Evolutionary conservation across 2,797 vertebrate species (phyloP), one percentile per base, ranked within the genome.

Genomic region (Scomberomorus guttatus): DNA sequence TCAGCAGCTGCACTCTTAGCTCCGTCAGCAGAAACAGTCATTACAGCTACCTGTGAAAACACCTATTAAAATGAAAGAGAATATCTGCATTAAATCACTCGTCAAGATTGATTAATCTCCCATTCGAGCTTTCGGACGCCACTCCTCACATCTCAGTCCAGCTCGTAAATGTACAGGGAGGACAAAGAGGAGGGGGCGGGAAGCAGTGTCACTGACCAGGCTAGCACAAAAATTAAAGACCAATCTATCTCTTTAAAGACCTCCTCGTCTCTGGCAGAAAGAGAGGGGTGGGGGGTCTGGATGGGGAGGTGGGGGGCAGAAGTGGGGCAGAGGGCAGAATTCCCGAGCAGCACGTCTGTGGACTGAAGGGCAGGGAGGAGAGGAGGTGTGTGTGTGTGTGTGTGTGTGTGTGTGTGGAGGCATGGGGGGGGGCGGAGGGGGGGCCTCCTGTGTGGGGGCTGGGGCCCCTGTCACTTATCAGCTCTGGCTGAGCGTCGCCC

Each of bases 391-490:
- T 54, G 76, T 79, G 82, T 52, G 75, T 80, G 56, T 72, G 78
- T 55, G 61, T 32, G 82, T 52, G 75, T 80, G 56, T 72, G 78
- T 32, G 70, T 42, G 60, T 55, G 61, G 32, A 48, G 51, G 60
- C 11, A 72, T 50, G 75, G 6, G 24, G 32, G 71, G 64, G 34
- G 75, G 6, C 22, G 32, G 71, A 62, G 34, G 73, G 77, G 46
- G 60, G 75, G 22, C 37, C 85, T 79, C 83, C 83, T 89, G 85
- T 76, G 86, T 88, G 83, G 86, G 91, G 90, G 87, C 90, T 91
- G 93, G 92, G 93, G 94, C 94, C 94, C 93, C 94, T 94, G 95
- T 96, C 94, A 95, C 95, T 96, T 96, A 96, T 96, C 95, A 94
- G 95, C 94, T 94, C 91, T 83, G 92, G 92, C 95, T 94, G 94